Evolutionary conservation across 2,113 vertebrate species (phyloP).

Genomic region (Callipepla californica): DNA sequence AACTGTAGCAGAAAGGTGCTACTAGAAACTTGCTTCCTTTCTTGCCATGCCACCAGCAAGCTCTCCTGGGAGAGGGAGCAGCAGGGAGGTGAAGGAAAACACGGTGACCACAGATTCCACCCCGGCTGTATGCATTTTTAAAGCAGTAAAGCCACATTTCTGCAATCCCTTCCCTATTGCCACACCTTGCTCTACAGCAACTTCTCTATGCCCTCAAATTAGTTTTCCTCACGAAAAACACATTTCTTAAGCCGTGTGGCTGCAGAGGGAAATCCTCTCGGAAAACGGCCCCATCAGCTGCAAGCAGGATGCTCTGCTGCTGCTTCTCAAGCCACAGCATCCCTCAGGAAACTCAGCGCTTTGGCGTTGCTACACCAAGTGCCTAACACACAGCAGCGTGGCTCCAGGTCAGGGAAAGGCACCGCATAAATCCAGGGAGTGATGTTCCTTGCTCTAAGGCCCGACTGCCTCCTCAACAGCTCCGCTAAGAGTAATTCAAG

Average conservation of each 20-base stretch:
- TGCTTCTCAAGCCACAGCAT: not conserved
- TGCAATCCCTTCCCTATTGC: not conserved
- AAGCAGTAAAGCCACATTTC: not conserved
- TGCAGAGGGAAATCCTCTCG: not conserved
- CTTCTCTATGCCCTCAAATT: not conserved
- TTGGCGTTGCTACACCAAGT: not conserved
- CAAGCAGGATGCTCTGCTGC: fast-evolving
- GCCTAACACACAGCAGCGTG: fast-evolving
- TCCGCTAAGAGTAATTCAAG: slow-evolving; percentile 11
- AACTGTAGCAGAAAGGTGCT: not conserved
- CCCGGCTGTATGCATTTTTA: not conserved
- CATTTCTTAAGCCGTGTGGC: fast-evolving
- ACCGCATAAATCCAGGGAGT: not conserved
- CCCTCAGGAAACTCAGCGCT: not conserved
- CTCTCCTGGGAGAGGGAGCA: not conserved
- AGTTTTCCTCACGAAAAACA: not conserved
- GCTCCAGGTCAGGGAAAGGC: not conserved
- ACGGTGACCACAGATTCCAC: not conserved
- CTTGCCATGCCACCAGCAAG: not conserved
- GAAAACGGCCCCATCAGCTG: not conserved
- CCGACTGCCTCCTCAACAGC: not conserved
- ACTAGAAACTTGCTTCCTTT: not conserved
- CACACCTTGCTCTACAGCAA: not conserved
- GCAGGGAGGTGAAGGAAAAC: not conserved
- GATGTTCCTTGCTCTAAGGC: not conserved